phyloP scores from a whole-genome alignment of 2,113 vertebrate species.

The Carettochelys insculpta region DNA sequence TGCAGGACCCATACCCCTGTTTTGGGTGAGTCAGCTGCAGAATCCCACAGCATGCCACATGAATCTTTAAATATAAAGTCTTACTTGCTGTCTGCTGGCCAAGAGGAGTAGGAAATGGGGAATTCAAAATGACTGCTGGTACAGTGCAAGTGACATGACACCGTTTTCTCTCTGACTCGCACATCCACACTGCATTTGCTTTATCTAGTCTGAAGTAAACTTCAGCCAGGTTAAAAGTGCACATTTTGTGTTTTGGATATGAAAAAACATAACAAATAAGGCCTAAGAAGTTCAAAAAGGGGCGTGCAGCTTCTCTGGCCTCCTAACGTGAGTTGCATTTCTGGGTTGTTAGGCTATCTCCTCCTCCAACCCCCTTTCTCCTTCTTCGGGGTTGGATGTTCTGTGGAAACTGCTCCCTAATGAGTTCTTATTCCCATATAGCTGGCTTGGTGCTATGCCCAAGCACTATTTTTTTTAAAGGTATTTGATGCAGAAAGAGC shows the following conservation, averaged over 20 bases:
- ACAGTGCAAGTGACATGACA: not conserved
- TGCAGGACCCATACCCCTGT: not conserved
- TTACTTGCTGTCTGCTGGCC: rapidly evolving
- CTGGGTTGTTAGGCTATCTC: not conserved
- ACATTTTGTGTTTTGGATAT: not conserved
- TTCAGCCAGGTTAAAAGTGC: not conserved
- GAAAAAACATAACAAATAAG: not conserved
- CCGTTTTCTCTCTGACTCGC: not conserved
- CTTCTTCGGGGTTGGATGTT: not conserved
- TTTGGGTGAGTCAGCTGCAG: not conserved
- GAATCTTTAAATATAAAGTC: not conserved
- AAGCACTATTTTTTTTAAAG: not conserved
- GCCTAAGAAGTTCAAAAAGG: not conserved
- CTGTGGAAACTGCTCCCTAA: not conserved
- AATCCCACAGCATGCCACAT: not conserved
- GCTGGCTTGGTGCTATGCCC: not conserved
- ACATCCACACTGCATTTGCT: not conserved
- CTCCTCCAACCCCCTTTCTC: not conserved
- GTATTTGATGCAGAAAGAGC: not conserved
- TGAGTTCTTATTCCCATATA: not conserved
- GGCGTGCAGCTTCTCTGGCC: not conserved
- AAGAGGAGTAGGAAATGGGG: not conserved
- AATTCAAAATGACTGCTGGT: not conserved
- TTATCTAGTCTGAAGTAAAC: not conserved
- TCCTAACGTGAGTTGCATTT: slow-evolving; percentile 20